Evolutionary conservation across 1,140 invertebrate species (phyloP).

Genomic region (Rhopalosiphum maidis): DNA sequence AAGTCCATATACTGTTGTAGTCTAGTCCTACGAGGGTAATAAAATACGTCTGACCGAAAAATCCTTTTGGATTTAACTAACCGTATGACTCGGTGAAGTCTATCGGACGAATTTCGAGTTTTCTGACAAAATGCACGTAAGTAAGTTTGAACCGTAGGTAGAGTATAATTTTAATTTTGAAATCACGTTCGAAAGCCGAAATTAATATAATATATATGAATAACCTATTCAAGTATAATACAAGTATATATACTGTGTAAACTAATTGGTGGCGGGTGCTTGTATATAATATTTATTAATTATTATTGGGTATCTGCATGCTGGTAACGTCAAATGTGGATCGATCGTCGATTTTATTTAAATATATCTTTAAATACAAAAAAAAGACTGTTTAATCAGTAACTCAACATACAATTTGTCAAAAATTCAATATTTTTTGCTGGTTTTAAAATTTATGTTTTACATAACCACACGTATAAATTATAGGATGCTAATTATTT

Average conservation of each 20-base stretch:
- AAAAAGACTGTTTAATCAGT: background rate
- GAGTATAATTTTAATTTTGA: background rate
- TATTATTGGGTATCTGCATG: background rate
- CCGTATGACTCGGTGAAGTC: constrained; percentile 41
- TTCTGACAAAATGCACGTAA: background rate
- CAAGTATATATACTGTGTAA: background rate
- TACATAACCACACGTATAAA: background rate
- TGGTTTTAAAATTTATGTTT: background rate
- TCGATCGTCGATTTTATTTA: background rate
- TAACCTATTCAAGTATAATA: constrained; percentile 12
- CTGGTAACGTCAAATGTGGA: background rate
- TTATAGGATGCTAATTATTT: background rate
- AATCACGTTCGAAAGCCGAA: background rate
- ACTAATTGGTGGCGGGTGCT: background rate
- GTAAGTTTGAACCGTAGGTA: background rate
- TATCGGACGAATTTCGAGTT: constrained; percentile 40
- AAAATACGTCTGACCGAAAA: constrained; percentile 51
- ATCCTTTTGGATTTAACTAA: constrained; percentile 49
- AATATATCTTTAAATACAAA: background rate
- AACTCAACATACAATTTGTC: background rate
- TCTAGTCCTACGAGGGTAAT: constrained; percentile 19
- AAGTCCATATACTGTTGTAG: constrained; percentile 20
- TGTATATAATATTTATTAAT: too few relatives aligned
- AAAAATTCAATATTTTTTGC: background rate
- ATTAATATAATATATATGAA: background rate